Conservation (phyloP, 2,888 invertebrate genomes). For the Oxytorus armatus region DNA sequence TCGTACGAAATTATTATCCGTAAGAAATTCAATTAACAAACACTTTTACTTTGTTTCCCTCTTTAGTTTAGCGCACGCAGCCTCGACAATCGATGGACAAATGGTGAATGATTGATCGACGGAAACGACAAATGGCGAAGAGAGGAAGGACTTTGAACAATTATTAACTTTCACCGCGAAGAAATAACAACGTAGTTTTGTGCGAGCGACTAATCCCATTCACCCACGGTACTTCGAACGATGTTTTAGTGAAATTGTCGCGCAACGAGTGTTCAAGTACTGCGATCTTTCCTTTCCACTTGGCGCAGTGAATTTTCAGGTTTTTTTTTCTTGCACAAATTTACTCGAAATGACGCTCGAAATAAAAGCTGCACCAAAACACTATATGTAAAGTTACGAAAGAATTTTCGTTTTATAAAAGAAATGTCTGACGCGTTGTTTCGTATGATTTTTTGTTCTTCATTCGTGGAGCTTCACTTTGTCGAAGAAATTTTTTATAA, state of each 20-base stretch:
- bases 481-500: background rate
- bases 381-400: too few relatives aligned
- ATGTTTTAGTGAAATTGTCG: background rate
- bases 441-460: background rate
- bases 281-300: conserved; percentile 16
- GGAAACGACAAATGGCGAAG: conserved; percentile 5
- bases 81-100: conserved; percentile 24
- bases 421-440: too few relatives aligned
- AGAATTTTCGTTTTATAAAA: too few relatives aligned
- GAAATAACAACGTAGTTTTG: conserved; percentile 15
- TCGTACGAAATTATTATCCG: conserved; percentile 39
- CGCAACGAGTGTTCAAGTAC: too few relatives aligned
- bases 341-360: background rate
- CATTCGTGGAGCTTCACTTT: too few relatives aligned
- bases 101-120: background rate
- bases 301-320: background rate
- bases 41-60: conserved; percentile 6
- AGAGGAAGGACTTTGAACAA: conserved; percentile 43
- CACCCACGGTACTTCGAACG: background rate
- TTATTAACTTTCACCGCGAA: conserved; percentile 69
- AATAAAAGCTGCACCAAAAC: background rate
- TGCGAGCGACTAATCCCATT: background rate
- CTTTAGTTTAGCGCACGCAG: background rate
- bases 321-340: background rate
- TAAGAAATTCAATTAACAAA: conserved; percentile 44